phyloP scores from a whole-genome alignment of 2,888 invertebrate species.

The Hedya salicella region DNA sequence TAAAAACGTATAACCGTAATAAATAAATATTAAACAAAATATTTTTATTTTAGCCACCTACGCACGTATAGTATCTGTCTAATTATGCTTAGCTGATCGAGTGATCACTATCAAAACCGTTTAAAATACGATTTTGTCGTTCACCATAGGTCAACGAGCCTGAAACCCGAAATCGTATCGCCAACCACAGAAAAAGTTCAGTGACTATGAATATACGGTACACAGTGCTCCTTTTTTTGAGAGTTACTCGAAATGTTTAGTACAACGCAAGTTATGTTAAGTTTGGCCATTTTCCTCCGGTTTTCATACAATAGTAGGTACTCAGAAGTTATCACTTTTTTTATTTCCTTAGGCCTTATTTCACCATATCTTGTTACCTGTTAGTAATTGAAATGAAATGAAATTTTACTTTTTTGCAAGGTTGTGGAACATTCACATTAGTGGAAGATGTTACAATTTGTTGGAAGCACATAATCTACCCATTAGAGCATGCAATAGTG shows the following conservation, averaged over 20 bases:
- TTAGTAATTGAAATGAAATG: too few relatives aligned
- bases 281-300: constrained; percentile 18
- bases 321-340: too few relatives aligned
- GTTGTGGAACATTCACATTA: too few relatives aligned
- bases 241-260: constrained; percentile 1
- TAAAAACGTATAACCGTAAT: too few relatives aligned
- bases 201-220: not conserved
- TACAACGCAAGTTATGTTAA: not conserved
- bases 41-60: too few relatives aligned
- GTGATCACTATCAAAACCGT: constrained; percentile 18
- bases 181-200: not conserved
- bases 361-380: too few relatives aligned
- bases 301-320: constrained; percentile 18
- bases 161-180: not conserved
- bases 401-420: too few relatives aligned
- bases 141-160: constrained; percentile 7
- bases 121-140: not conserved
- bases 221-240: not conserved
- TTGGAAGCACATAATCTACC: too few relatives aligned
- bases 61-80: not conserved
- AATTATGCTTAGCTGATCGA: not conserved
- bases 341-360: too few relatives aligned
- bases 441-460: too few relatives aligned
- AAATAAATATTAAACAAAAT: too few relatives aligned
- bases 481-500: too few relatives aligned